Conservation (phyloP, 2,888 invertebrate species). For the Lepas anatifera region DNA sequence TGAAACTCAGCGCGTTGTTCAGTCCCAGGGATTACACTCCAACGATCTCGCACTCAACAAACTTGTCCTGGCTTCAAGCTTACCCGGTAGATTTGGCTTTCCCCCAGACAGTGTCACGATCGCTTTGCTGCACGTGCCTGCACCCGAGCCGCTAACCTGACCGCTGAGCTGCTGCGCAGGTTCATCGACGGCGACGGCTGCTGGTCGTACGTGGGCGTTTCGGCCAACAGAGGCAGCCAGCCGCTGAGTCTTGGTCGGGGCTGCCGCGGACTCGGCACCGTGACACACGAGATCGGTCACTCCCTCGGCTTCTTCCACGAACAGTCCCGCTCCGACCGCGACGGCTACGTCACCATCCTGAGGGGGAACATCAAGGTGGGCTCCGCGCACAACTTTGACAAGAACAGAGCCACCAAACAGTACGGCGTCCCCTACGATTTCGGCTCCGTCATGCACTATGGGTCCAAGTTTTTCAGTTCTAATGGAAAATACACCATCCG, state of each 20-base stretch:
- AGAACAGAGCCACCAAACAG: neutral
- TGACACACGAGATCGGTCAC: constrained; percentile 10
- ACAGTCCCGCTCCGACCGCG: constrained; percentile 3
- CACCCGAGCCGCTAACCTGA: too few relatives aligned
- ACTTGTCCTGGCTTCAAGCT: too few relatives aligned
- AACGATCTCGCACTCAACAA: too few relatives aligned
- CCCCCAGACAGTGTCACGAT: too few relatives aligned
- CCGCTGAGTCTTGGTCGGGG: neutral
- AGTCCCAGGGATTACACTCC: too few relatives aligned
- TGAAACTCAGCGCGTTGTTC: too few relatives aligned
- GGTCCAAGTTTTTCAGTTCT: neutral
- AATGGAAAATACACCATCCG: neutral
- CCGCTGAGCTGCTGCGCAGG: too few relatives aligned
- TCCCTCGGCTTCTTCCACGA: neutral
- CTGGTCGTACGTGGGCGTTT: neutral
- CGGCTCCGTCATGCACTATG: constrained; percentile 4
- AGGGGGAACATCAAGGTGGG: neutral
- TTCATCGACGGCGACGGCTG: neutral
- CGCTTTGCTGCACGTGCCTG: too few relatives aligned
- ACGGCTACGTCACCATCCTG: neutral
- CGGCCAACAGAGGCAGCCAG: neutral
- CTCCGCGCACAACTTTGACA: neutral
- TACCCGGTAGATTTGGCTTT: too few relatives aligned
- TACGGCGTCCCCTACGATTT: constrained; percentile 4
- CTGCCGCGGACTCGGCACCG: constrained; percentile 1